These are phyloP conservation scores for Drosophila mayaguana DNA, from an alignment of 2,888 invertebrate genomes.

Conservation along the genomic window DNA sequence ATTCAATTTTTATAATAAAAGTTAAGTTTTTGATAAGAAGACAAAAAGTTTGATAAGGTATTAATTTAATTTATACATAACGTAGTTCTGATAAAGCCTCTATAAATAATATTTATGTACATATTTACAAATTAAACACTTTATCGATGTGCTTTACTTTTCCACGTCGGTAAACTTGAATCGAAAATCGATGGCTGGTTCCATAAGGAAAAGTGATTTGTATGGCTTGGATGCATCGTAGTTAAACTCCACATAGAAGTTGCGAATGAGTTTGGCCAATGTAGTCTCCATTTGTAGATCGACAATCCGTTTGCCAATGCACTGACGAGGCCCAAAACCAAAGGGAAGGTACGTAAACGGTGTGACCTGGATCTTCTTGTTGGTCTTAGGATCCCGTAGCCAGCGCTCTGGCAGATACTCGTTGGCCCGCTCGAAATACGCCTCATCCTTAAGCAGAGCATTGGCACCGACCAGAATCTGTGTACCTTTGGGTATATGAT, in stretches of 20 bases:
- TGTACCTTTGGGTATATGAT: slow-evolving; percentile 87
- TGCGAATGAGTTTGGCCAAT: slow-evolving; percentile 83
- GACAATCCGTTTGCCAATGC: slow-evolving; percentile 90
- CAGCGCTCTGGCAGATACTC: slow-evolving; percentile 91
- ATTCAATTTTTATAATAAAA: too few species aligned
- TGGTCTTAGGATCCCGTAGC: slow-evolving; percentile 82
- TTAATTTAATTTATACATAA: background rate
- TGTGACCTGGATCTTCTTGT: slow-evolving; percentile 42
- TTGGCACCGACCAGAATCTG: slow-evolving; percentile 90
- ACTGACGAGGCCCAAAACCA: slow-evolving; percentile 89
- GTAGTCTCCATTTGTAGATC: slow-evolving; percentile 89
- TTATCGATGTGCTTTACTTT: slow-evolving; percentile 12
- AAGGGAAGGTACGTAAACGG: slow-evolving; percentile 89
- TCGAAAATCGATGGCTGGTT: slow-evolving; percentile 79
- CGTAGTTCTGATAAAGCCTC: background rate
- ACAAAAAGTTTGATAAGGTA: background rate
- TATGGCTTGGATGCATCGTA: slow-evolving; percentile 70
- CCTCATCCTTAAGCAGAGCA: slow-evolving; percentile 86
- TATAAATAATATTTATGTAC: slow-evolving; percentile 4
- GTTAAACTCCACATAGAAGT: slow-evolving; percentile 76
- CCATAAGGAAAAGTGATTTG: slow-evolving; percentile 70
- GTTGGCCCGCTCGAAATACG: slow-evolving; percentile 87
- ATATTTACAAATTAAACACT: background rate
- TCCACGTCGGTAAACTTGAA: slow-evolving; percentile 79
- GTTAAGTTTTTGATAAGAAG: too few species aligned